These are phyloP conservation scores for Sander lucioperca DNA, from an alignment of 2,113 vertebrate genomes.

Conservation along the genomic window DNA sequence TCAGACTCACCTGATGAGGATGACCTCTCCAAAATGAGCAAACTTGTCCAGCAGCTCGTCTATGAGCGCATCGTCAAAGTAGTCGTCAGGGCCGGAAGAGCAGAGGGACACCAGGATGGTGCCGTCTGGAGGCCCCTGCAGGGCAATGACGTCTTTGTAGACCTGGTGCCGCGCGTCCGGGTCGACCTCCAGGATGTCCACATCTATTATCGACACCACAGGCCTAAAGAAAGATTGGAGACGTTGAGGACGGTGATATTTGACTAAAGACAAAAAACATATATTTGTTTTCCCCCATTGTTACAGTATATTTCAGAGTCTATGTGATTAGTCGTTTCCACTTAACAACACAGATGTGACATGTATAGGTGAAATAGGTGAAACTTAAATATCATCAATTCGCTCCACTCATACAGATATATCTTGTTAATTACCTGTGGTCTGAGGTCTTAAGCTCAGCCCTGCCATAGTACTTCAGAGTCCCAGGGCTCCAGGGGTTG, in stretches of 20 bases:
- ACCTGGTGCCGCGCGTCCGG: conserved; percentile 93
- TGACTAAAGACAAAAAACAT: neutral
- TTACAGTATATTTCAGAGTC: neutral
- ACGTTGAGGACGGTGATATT: neutral
- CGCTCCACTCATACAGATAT: neutral
- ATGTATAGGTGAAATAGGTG: too few relatives aligned
- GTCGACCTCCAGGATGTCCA: conserved; percentile 97
- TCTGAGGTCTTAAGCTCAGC: conserved; percentile 99
- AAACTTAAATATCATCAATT: neutral
- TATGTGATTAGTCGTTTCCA: neutral
- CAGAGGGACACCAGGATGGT: conserved; percentile 94
- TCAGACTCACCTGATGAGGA: conserved; percentile 92
- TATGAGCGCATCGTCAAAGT: conserved; percentile 94
- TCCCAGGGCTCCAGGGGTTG: conserved; percentile 91
- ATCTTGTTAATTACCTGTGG: conserved; percentile 87
- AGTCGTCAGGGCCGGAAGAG: conserved; percentile 89
- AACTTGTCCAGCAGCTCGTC: conserved; percentile 97
- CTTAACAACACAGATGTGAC: neutral
- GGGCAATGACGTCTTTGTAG: conserved; percentile 94
- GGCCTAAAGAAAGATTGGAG: conserved; percentile 83
- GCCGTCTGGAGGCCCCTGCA: conserved; percentile 95
- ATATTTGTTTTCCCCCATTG: neutral
- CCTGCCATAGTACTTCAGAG: conserved; percentile 93
- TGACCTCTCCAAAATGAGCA: conserved; percentile 93
- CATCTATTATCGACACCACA: conserved; percentile 94